phyloP scores from a whole-genome alignment of 2,113 vertebrate genomes.

The Ceyx margarethae region DNA sequence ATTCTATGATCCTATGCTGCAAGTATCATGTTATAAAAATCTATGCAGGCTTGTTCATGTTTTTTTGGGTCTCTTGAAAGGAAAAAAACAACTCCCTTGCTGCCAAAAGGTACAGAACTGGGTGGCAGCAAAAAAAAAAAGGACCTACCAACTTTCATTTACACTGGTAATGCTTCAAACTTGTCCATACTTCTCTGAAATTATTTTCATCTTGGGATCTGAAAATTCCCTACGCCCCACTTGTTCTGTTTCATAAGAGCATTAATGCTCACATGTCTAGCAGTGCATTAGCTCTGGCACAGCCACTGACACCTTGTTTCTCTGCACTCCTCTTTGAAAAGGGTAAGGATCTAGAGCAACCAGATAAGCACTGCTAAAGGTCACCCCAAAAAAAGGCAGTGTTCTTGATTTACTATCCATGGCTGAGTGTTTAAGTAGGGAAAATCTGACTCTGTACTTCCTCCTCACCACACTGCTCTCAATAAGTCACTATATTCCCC shows the following conservation, averaged over 20 bases:
- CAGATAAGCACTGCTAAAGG: accelerated
- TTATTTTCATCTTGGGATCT: slow-evolving; percentile 4
- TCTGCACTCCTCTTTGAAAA: background rate
- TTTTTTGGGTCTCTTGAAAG: background rate
- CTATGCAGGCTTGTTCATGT: slow-evolving; percentile 29
- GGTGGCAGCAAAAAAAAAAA: background rate
- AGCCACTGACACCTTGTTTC: background rate
- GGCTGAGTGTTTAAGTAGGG: background rate
- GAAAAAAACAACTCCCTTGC: background rate
- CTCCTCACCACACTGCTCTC: background rate
- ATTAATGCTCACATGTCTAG: background rate
- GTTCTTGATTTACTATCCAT: background rate
- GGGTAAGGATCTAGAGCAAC: background rate
- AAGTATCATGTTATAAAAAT: slow-evolving; percentile 17
- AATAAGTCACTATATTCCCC: background rate
- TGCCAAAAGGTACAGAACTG: background rate
- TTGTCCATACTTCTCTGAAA: slow-evolving; percentile 42
- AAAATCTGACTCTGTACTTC: background rate
- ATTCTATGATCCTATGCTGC: background rate
- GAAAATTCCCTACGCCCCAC: background rate
- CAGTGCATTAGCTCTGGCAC: background rate
- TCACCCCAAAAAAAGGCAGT: background rate
- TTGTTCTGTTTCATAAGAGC: background rate
- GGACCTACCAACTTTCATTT: background rate
- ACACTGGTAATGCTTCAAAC: background rate